Evolutionary conservation across 2,888 invertebrate genomes (phyloP), one percentile per base, ranked within the genome.

Genomic region (Eupithecia subumbrata): DNA sequence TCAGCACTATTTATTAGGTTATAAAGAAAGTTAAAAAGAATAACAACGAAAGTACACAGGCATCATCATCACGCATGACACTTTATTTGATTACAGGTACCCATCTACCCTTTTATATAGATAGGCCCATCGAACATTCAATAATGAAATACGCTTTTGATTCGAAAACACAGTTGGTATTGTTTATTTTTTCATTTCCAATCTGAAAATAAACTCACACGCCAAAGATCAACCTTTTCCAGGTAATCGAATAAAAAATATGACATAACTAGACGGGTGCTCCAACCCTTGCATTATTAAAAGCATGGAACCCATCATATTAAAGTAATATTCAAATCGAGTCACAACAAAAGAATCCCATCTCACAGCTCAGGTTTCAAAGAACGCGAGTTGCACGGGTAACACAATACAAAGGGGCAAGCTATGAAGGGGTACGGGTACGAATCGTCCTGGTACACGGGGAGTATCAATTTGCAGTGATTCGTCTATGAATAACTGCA

Each of bases 321-420:
- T 90, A 89, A 89, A 89, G 90, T 89, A 90, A 93, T 93, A 94
- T 93, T 94, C 91, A 93, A 93, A 93, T 93, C 87, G 87, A 88
- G 87, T 85, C 86, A 85, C 87, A 90, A 93, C 92, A 94, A 93
- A 93, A 90, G 93, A 91, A 90, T 90, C 89, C 90, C 90, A 89
- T 89, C 85, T 86, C 88, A 82, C 83, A 85, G 90, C 87, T 93
- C 91, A 87, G 85, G 89, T 94, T 93, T 90, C 93, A 91, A 90
- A 90, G 90, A 91, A 90, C 90, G 90, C 87, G 88, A 89, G 87
- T 87, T 87, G 84, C 90, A 88, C 85, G 88, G 86, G 93, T 91
- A 94, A 94, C 87, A 92, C 90, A 93, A 94, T 92, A 93, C 87
- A 82, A 80, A 60, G 86, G 89, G 87, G 90, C 90, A 90, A 89